Percentiles rank a stretch among this genome's conserved stretches.
phyloP scores from a whole-genome alignment of 2,888 invertebrate genomes.

The Pristionchus exspectatus region DNA sequence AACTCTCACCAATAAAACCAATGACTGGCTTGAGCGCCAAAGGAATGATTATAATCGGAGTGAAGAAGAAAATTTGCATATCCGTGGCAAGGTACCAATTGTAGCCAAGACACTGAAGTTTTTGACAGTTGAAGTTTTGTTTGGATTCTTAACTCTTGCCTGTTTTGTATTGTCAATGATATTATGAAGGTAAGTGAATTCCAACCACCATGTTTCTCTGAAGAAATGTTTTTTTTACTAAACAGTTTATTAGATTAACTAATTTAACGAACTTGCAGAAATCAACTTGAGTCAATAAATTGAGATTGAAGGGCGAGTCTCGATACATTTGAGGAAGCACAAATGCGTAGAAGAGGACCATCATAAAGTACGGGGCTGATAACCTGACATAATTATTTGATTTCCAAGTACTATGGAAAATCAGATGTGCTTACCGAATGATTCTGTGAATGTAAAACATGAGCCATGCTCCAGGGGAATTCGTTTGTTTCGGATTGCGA shows the following conservation, averaged over 20 bases:
- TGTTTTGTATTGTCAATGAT: neutral
- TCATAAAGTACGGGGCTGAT: constrained; percentile 25
- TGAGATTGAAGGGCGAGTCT: neutral
- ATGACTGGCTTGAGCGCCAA: constrained; percentile 53
- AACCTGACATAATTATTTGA: neutral
- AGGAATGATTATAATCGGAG: constrained; percentile 56
- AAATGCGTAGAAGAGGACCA: constrained; percentile 17
- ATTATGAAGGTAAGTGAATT: constrained; percentile 32
- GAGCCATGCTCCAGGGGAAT: constrained; percentile 57
- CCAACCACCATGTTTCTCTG: constrained; percentile 18
- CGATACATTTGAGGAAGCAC: neutral
- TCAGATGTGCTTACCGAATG: constrained; percentile 44
- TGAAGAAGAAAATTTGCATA: constrained; percentile 58
- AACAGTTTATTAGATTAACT: too few species aligned
- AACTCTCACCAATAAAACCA: constrained; percentile 13
- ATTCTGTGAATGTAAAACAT: constrained; percentile 59
- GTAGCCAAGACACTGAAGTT: constrained; percentile 51
- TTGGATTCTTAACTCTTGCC: neutral
- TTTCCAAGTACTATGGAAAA: too few species aligned
- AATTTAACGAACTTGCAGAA: neutral
- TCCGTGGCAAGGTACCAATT: constrained; percentile 57
- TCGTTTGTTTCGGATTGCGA: constrained; percentile 53
- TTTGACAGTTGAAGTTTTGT: too few species aligned
- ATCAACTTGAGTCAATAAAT: neutral
- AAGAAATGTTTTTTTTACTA: neutral